Conservation (phyloP, 2,888 invertebrate species). For the Campopleginae sp. region DNA sequence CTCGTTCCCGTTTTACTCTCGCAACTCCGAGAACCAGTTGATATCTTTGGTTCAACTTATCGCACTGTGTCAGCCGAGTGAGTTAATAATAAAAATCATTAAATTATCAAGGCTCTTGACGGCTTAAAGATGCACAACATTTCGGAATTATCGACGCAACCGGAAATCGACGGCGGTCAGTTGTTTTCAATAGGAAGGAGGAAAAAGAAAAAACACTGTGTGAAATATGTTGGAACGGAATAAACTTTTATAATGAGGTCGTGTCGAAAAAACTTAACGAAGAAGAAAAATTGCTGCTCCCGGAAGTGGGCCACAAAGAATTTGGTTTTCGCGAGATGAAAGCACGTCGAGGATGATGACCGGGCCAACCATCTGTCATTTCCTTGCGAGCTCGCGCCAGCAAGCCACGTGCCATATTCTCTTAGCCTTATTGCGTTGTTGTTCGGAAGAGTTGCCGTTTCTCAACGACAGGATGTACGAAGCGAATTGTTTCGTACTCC, state of each 20-base stretch:
- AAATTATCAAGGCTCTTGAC: slow-evolving; percentile 18
- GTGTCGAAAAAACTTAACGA: neutral
- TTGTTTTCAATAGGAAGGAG: neutral
- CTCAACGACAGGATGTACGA: slow-evolving; percentile 60
- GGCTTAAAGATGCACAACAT: neutral
- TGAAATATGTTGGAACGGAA: slow-evolving; percentile 11
- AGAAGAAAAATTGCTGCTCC: slow-evolving; percentile 43
- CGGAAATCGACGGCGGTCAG: slow-evolving; percentile 14
- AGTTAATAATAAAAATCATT: neutral
- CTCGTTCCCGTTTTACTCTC: slow-evolving; percentile 10
- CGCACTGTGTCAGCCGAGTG: neutral
- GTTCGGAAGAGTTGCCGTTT: slow-evolving; percentile 48
- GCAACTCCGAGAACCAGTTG: slow-evolving; percentile 11
- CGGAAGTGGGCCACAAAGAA: slow-evolving; percentile 60
- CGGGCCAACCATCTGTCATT: slow-evolving; percentile 72
- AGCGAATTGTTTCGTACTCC: slow-evolving; percentile 50
- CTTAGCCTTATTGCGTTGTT: slow-evolving; percentile 31
- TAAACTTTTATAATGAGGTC: slow-evolving; percentile 19
- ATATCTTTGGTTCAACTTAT: slow-evolving; percentile 21
- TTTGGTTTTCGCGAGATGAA: slow-evolving; percentile 48
- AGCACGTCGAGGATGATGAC: slow-evolving; percentile 17
- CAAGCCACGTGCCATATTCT: slow-evolving; percentile 73
- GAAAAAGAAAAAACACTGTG: neutral
- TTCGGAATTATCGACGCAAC: slow-evolving; percentile 3
- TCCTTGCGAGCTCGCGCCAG: slow-evolving; percentile 69